Evolutionary conservation across 2,888 invertebrate species (phyloP), one percentile per base, ranked within the genome.

Genomic region (Stenurella melanura): DNA sequence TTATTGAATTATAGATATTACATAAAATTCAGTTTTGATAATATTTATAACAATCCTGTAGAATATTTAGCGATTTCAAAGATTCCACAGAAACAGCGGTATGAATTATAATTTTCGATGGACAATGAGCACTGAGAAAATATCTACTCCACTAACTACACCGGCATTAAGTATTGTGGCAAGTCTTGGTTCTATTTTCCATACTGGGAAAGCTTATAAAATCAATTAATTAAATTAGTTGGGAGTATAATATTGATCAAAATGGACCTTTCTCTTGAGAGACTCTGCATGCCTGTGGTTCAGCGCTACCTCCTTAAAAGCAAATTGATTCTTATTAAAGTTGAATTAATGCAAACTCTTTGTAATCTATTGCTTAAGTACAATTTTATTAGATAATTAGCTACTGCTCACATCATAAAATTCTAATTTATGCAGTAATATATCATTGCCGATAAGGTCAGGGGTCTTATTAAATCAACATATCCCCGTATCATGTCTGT

Each of bases 331-430:
- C 12, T 34, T 34, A 34, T 34, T 26, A 42, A 42, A 42, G 15
- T 42, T 42, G 15, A 42, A 42, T 42, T 42, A 42, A 12, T 12
- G 42, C 15, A 42, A 42, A 12, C 42, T 42, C 42, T 15, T 42
- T 42, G 12, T 17, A 57, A 57, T 57, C 18, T 18, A 57, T 18
- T 57, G 18, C 57, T 18, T 54, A 19, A 21, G 66, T 50, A 15
- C 12, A 7, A 38, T 70, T 70, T 70, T 70, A 61, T 71, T 50
- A 71, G n/a, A 71, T 61, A 71, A 71, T 71, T 71, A 30, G 38
- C 71, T 71, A 71, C 61, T 30, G 15, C 38, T 57, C 17, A 17
- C 19, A 61, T 17, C 57, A 71, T 71, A 71, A 71, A 70, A 21
- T 61, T 61, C n/a, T 61, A 71, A 50, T 61, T 61, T 58, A 71